phyloP scores from a whole-genome alignment of 1,140 invertebrate species.

The Uloborus diversus region DNA sequence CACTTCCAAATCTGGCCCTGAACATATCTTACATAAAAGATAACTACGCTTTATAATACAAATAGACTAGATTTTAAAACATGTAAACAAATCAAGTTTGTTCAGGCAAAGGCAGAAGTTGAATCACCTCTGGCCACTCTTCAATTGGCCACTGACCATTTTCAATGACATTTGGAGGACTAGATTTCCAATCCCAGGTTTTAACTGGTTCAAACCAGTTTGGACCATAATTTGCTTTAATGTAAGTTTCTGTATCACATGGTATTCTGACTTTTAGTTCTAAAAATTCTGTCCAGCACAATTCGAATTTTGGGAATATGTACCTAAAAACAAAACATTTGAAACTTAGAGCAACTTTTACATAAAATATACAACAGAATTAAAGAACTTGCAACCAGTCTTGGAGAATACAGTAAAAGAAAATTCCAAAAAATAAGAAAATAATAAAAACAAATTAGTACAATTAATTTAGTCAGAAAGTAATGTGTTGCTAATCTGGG shows the following conservation, averaged over 20 bases:
- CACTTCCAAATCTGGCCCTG: no score
- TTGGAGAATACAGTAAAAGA: no score
- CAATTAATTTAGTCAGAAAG: no score
- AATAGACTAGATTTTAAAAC: background rate
- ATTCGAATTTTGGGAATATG: slow-evolving; percentile 69
- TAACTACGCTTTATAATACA: background rate
- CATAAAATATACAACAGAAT: no score
- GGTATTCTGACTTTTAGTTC: slow-evolving; percentile 70
- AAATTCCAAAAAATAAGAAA: no score
- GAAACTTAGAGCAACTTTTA: no score
- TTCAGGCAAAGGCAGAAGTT: slow-evolving; percentile 63
- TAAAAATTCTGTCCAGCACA: slow-evolving; percentile 72
- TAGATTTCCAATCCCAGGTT: slow-evolving; percentile 72
- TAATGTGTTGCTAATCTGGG: no score
- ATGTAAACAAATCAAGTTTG: slow-evolving; percentile 25
- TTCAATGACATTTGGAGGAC: slow-evolving; percentile 70
- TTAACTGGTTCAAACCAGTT: slow-evolving; percentile 69
- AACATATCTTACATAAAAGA: background rate
- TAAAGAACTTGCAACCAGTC: no score
- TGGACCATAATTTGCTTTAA: slow-evolving; percentile 71
- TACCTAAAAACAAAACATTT: slow-evolving; percentile 66
- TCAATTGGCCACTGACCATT: slow-evolving; percentile 70
- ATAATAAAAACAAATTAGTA: no score
- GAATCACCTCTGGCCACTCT: slow-evolving; percentile 69
- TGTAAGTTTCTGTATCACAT: slow-evolving; percentile 70